Base-by-base conservation (phyloP, 2,888 invertebrate species). In the Tenthredo amoena region DNA sequence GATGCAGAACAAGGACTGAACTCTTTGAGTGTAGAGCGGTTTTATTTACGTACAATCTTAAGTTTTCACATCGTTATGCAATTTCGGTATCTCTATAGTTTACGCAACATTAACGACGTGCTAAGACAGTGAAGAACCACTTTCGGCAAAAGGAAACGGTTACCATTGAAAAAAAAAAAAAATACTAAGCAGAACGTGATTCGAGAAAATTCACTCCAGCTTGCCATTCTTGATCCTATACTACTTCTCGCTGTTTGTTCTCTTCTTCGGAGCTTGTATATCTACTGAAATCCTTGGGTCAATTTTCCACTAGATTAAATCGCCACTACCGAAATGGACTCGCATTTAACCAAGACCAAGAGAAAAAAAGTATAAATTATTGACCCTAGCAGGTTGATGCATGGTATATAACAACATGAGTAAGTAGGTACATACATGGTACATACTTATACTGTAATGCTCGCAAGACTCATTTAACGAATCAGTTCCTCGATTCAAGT, bases 261-360 rank as follows among this genome's bases (percentile, higher is more conserved):
- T 18, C 26, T 18, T 50, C 50, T 47, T 76, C 50, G 26, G 0
- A 15, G 47, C 3, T 76, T 50, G 50, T 76, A 31, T 76, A 50
- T 50, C 50, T 47, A n/a, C 15, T n/a, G 31, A 26, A 21, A 76
- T 18, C 18, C 50, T 26, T 31, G 50, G 76, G 76, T 76, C 50
- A 50, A 76, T 76, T 76, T 76, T 76, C 47, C 76, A 50, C 47
- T 10, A 50, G 76, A 76, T 76, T 76, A 76, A 76, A 50, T 26
- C 50, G 2, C 26, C 50, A 15, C 47, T 65, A 65, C 31, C 7
- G 31, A 76, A 50, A 50, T 18, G 18, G 76, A 26, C 31, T 10
- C 26, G 50, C 50, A 15, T 37, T 72, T 72, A 43, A n/a, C 21
- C 9, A 21, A 40, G 10, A 21, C 34, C 7, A 21, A 0, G 12